Evolutionary conservation across 2,797 vertebrate genomes (phyloP).

Genomic region (Esox lucius): DNA sequence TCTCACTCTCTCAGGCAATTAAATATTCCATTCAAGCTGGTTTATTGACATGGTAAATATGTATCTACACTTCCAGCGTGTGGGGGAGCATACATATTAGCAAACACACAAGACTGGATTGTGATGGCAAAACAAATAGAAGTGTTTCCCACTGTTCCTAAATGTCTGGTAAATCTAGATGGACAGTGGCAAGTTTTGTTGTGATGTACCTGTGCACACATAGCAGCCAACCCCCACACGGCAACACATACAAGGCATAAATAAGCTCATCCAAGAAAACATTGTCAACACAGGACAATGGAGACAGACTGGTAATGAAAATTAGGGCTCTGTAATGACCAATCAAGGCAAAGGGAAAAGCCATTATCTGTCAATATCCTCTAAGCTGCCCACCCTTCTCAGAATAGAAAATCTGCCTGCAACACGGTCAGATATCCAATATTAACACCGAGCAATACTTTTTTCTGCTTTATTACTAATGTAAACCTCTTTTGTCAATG

Average conservation of each 20-base stretch:
- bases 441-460: constrained; percentile 70
- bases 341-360: constrained; percentile 60
- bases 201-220: background rate
- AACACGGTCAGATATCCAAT: constrained; percentile 67
- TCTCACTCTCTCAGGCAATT: constrained; percentile 50
- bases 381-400: constrained; percentile 40
- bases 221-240: constrained; percentile 4
- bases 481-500: constrained; percentile 53
- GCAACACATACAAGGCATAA: constrained; percentile 24
- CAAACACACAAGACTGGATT: constrained; percentile 47
- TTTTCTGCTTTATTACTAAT: constrained; percentile 70
- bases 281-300: constrained; percentile 37
- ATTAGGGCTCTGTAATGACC: constrained; percentile 62
- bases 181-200: background rate
- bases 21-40: constrained; percentile 51
- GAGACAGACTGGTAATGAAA: constrained; percentile 61
- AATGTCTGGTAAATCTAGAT: constrained; percentile 9
- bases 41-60: constrained; percentile 65
- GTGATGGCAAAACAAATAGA: constrained; percentile 49
- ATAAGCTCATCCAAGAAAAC: constrained; percentile 38
- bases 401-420: constrained; percentile 45
- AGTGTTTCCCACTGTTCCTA: constrained; percentile 20
- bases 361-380: constrained; percentile 66
- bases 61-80: constrained; percentile 48
- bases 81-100: constrained; percentile 41